Evolutionary conservation across 1,140 invertebrate genomes (phyloP).

Genomic region (Holcopasites calliopsidis): DNA sequence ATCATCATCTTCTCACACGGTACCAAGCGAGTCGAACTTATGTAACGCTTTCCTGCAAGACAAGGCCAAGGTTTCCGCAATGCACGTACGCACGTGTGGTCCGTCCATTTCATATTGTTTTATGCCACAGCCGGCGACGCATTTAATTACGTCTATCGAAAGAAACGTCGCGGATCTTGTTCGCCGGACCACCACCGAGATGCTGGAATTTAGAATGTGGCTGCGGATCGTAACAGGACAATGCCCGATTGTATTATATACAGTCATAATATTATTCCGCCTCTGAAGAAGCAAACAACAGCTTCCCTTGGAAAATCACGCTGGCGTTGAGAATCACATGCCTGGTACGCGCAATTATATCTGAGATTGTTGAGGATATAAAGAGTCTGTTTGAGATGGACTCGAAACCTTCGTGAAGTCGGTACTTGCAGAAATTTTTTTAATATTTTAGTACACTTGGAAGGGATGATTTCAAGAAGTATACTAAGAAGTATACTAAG

Average conservation of each 20-base stretch:
- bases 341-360: neutral
- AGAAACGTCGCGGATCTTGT: constrained; percentile 12
- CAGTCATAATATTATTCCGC: too few species aligned
- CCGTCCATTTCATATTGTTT: constrained; percentile 42
- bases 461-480: too few species aligned
- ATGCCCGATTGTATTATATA: constrained; percentile 21
- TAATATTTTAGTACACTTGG: neutral
- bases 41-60: constrained; percentile 65
- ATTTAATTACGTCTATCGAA: constrained; percentile 45
- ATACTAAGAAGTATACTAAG: neutral
- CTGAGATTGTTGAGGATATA: neutral
- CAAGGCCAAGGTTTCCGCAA: constrained; percentile 67
- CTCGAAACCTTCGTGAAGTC: neutral
- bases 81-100: constrained; percentile 40
- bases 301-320: neutral
- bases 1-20: constrained; percentile 61
- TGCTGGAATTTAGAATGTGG: constrained; percentile 3
- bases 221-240: neutral
- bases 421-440: neutral
- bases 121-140: constrained; percentile 26
- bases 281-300: neutral
- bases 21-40: constrained; percentile 62
- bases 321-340: neutral
- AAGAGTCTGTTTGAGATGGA: neutral
- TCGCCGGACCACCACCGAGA: constrained; percentile 40